These are phyloP conservation scores for Pheosia tremula DNA, from an alignment of 2,888 invertebrate species.

Conservation along the genomic window DNA sequence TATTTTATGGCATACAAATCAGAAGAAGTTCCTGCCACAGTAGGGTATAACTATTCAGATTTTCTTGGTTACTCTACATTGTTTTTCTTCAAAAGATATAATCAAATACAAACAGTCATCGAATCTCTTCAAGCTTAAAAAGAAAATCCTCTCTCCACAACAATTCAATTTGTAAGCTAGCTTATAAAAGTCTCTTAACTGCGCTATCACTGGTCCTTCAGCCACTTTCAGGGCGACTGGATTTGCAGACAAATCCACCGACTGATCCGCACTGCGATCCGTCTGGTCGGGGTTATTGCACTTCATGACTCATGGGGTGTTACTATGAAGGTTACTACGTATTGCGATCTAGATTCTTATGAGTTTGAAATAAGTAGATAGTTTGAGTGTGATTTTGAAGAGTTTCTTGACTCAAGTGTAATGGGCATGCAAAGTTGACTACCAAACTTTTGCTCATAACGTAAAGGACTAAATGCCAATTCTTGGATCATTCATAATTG, in stretches of 20 bases:
- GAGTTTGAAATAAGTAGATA: too few relatives aligned
- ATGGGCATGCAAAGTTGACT: too few relatives aligned
- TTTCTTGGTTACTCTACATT: not conserved
- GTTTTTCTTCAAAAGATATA: constrained; percentile 3
- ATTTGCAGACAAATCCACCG: constrained; percentile 40
- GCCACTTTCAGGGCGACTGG: constrained; percentile 20
- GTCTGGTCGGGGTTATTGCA: constrained; percentile 66
- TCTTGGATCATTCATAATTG: too few relatives aligned
- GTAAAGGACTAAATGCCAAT: too few relatives aligned
- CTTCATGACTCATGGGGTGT: constrained; percentile 54
- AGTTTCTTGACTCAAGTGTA: not conserved
- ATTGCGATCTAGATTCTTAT: not conserved
- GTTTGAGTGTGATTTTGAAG: not conserved
- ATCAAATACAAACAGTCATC: constrained; percentile 20
- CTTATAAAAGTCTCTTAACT: constrained; percentile 1
- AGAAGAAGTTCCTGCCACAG: too few relatives aligned
- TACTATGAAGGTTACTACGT: constrained; percentile 2
- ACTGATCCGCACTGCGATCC: constrained; percentile 47
- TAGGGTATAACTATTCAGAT: not conserved
- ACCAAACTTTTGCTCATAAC: too few relatives aligned
- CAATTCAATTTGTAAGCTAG: constrained; percentile 27
- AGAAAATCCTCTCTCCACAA: constrained; percentile 15
- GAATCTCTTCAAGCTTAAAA: constrained; percentile 14
- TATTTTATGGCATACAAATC: too few relatives aligned
- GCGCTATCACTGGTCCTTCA: constrained; percentile 20